Evolutionary conservation across 2,888 invertebrate genomes (phyloP), one percentile per base, ranked within the genome.

Genomic region (Minunthozetes semirufus): DNA sequence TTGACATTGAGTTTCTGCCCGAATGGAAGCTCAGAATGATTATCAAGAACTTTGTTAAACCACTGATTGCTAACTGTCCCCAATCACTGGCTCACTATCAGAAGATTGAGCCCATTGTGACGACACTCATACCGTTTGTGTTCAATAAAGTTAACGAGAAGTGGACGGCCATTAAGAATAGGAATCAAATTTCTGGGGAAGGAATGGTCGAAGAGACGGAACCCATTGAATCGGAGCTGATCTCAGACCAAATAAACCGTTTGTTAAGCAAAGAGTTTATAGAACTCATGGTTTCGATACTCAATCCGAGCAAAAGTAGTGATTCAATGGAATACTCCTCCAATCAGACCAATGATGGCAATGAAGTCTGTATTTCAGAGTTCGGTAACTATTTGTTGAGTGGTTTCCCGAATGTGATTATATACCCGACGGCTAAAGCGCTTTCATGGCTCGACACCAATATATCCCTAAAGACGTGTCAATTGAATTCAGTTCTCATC

Each of bases 261-360:
- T n/a, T 48, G n/a, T 38, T 76, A 42, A 70, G 72, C 27, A 71
- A 27, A 50, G 76, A 76, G 11, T 76, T 76, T 17, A 19, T 76
- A 38, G 76, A 76, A 9, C n/a, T 76, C 19, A 22, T 76, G 48
- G 29, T 27, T 15, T 27, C 11, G 46, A n/a, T 72, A 33, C 17
- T 63, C 0, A 72, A 22, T 48, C 22, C 59, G 19, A 59, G 38
- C 46, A 74, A 71, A 74, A 42, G n/a, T 15, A 68, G 19, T n/a
- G 42, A 68, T n/a, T 66, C 68, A 17, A 38, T 42, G 15, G 70
- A 70, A 2, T 33, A 17, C 25, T 29, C 61, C n/a, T 33, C 33
- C 1, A 33, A 33, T 17, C 15, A 22, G 17, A 70, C 9, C 15
- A 70, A 17, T 70, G 46, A 70, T 25, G 22, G 15, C 3, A 46